Conservation (phyloP, 2,888 invertebrate genomes). For the Lasioglossum morio region DNA sequence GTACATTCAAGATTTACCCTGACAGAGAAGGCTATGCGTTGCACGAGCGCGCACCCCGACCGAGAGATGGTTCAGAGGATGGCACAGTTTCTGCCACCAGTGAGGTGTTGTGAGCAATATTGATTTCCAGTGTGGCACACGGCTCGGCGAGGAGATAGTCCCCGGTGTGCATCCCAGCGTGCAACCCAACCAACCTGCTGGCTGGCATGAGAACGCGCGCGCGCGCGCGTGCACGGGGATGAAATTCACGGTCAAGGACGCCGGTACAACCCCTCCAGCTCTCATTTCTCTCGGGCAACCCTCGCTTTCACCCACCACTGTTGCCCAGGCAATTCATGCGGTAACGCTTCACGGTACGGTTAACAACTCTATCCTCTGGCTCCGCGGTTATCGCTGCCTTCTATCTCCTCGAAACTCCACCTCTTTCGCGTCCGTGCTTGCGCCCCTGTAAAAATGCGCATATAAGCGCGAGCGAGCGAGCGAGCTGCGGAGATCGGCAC, state of each 20-base stretch:
- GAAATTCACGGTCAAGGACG: constrained; percentile 78
- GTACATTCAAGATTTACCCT: neutral
- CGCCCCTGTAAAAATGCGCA: constrained; percentile 16
- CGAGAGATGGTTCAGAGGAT: constrained; percentile 18
- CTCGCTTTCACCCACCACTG: constrained; percentile 61
- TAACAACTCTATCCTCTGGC: constrained; percentile 60
- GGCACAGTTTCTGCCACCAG: constrained; percentile 52
- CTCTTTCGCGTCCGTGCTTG: constrained; percentile 41
- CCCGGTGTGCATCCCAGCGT: constrained; percentile 71
- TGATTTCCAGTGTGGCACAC: constrained; percentile 60
- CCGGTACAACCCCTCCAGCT: constrained; percentile 68
- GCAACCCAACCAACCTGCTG: constrained; percentile 64
- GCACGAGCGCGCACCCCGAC: neutral
- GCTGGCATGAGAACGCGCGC: neutral
- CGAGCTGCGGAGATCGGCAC: constrained; percentile 4
- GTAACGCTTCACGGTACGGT: constrained; percentile 66
- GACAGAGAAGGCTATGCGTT: neutral
- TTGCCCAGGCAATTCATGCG: constrained; percentile 19
- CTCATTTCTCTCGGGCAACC: constrained; percentile 58
- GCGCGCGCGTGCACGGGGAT: constrained; percentile 43
- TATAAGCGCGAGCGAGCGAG: neutral
- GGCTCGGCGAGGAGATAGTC: constrained; percentile 57
- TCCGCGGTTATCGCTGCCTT: constrained; percentile 36
- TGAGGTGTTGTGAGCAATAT: constrained; percentile 55
- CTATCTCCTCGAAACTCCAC: constrained; percentile 40